Evolutionary conservation across 1,140 invertebrate species (phyloP).

Genomic region (Drosophila baimaii): DNA sequence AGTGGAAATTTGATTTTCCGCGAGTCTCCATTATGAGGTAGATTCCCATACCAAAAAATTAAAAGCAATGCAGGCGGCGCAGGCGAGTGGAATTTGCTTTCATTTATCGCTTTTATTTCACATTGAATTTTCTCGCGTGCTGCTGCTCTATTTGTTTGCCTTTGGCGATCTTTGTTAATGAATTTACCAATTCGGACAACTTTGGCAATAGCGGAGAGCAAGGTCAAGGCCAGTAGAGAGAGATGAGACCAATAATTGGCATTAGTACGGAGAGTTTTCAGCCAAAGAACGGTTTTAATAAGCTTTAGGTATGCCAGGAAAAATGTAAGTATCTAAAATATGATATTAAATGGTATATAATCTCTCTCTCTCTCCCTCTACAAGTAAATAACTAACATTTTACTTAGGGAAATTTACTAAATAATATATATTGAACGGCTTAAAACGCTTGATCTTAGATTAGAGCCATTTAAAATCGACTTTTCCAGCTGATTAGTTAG

Average conservation of each 20-base stretch:
- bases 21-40: slow-evolving; percentile 47
- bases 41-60: slow-evolving; percentile 15
- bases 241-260: slow-evolving; percentile 6
- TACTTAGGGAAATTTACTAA: too few relatives aligned
- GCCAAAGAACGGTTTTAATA: neutral
- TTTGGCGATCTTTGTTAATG: slow-evolving; percentile 35
- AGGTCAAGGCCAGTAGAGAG: slow-evolving; percentile 58
- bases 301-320: neutral
- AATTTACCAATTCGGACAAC: slow-evolving; percentile 8
- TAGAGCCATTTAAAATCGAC: neutral
- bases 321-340: neutral
- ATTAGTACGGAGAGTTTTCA: neutral
- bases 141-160: slow-evolving; percentile 49
- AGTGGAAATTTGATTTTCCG: slow-evolving; percentile 40
- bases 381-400: too few relatives aligned
- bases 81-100: slow-evolving; percentile 31
- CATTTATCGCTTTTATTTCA: slow-evolving; percentile 59
- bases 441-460: neutral
- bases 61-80: slow-evolving; percentile 9
- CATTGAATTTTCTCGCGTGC: slow-evolving; percentile 44
- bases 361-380: too few relatives aligned
- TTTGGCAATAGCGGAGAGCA: slow-evolving; percentile 18
- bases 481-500: neutral
- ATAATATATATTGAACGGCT: too few relatives aligned
- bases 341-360: too few relatives aligned